A percentile compares a stretch with the other conserved stretches of the same genome.
These are phyloP conservation scores for Meriones psammophilus DNA, from an alignment of 2,797 vertebrate genomes.

Conservation along the genomic window DNA sequence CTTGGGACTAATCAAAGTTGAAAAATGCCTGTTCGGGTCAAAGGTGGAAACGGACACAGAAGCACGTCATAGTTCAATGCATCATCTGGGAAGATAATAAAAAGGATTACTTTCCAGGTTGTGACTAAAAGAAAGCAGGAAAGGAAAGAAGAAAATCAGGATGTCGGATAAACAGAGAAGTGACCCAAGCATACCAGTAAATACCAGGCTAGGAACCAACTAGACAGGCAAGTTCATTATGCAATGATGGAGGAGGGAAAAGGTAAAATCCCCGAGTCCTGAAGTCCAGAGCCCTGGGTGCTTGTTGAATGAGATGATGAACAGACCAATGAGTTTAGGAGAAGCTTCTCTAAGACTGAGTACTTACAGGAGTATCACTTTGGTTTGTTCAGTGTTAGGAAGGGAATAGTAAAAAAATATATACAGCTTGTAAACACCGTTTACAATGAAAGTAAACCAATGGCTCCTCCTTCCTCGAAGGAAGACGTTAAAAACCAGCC, in stretches of 20 bases:
- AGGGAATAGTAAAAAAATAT: constrained; percentile 61
- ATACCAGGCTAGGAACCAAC: neutral
- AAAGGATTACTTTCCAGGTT: neutral
- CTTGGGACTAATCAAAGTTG: neutral
- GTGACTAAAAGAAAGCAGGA: constrained; percentile 57
- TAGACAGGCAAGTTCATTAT: neutral
- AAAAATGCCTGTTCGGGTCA: constrained; percentile 37
- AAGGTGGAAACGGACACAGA: neutral
- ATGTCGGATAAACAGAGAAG: neutral
- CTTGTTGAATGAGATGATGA: constrained; percentile 39
- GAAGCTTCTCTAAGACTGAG: constrained; percentile 16
- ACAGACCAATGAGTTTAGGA: neutral
- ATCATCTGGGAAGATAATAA: constrained; percentile 1
- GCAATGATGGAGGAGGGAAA: neutral
- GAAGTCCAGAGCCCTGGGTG: neutral
- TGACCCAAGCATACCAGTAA: neutral
- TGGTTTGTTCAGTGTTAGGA: constrained; percentile 45
- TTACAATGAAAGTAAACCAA: constrained; percentile 63
- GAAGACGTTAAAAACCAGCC: constrained; percentile 49
- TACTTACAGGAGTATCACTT: constrained; percentile 12
- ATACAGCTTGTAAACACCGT: constrained; percentile 49
- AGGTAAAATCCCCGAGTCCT: neutral
- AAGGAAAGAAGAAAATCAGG: neutral
- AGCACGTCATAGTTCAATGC: neutral
- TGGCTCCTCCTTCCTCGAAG: constrained; percentile 56